Evolutionary conservation across 2,797 vertebrate genomes (phyloP).

Genomic region (Todus mexicanus): DNA sequence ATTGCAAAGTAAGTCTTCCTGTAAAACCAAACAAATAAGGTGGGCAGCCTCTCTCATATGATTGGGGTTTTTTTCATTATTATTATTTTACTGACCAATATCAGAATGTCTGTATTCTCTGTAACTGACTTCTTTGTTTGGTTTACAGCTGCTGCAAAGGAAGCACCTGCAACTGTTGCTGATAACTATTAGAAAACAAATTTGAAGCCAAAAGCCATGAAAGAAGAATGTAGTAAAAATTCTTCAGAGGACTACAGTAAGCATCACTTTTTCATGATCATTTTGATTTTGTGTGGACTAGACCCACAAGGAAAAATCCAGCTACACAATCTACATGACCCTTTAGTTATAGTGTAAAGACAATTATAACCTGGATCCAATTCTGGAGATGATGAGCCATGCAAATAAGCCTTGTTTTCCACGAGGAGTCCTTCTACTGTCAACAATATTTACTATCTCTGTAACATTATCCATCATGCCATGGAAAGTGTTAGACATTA

Average conservation of each 20-base stretch:
- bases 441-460: background rate
- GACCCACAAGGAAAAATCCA: background rate
- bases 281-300: background rate
- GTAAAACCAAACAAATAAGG: background rate
- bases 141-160: background rate
- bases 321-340: background rate
- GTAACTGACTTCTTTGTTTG: background rate
- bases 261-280: background rate
- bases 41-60: background rate
- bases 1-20: background rate
- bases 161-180: background rate
- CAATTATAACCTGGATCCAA: background rate
- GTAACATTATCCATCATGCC: slow-evolving; percentile 7
- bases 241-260: background rate
- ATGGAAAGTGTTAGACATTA: slow-evolving; percentile 10
- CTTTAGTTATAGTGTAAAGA: background rate
- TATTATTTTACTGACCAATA: background rate
- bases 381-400: background rate
- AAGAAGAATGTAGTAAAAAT: background rate
- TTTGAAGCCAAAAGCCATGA: background rate
- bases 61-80: rapidly evolving
- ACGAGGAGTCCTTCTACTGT: background rate
- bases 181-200: background rate
- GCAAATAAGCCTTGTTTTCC: background rate
- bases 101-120: background rate